These are phyloP conservation scores for Orestias chungarensis DNA, from an alignment of 2,797 vertebrate genomes.

Conservation along the genomic window DNA sequence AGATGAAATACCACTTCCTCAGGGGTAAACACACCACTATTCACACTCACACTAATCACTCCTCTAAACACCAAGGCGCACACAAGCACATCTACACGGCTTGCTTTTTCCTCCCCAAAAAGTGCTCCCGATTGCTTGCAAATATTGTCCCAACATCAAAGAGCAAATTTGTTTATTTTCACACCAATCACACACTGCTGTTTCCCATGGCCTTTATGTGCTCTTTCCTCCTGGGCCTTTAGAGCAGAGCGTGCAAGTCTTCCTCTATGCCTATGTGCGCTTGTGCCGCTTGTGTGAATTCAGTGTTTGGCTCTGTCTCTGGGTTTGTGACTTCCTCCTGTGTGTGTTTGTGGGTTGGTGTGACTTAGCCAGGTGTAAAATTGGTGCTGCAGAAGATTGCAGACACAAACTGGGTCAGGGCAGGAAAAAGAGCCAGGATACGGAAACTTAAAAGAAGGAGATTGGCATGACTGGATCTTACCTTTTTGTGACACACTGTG, in stretches of 20 bases:
- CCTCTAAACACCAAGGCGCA: conserved; percentile 21
- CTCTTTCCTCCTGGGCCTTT: conserved; percentile 12
- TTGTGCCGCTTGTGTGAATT: conserved; percentile 19
- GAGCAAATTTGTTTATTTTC: conserved; percentile 63
- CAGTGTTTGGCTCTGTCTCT: conserved; percentile 2
- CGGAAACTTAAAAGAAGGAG: not conserved
- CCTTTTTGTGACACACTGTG: conserved; percentile 6
- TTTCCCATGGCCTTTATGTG: conserved; percentile 46
- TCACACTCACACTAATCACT: conserved; percentile 53
- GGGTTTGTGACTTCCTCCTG: conserved; percentile 4
- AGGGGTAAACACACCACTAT: conserved; percentile 78
- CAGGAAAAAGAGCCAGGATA: conserved; percentile 23
- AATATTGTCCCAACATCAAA: conserved; percentile 66
- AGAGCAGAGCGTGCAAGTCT: conserved; percentile 17
- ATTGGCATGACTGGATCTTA: conserved; percentile 17
- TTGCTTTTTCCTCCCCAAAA: conserved; percentile 19
- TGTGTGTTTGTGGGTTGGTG: conserved; percentile 27
- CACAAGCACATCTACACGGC: conserved; percentile 30
- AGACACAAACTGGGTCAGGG: conserved; percentile 68
- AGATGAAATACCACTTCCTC: conserved; percentile 77
- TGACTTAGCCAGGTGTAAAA: conserved; percentile 64
- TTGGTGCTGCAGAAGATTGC: conserved; percentile 55
- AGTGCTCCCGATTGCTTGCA: conserved; percentile 22
- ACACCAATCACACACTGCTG: conserved; percentile 56
- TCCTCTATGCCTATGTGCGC: conserved; percentile 11